Conservation (phyloP, 2,888 invertebrate species). For the Choristoneura rosaceana region DNA sequence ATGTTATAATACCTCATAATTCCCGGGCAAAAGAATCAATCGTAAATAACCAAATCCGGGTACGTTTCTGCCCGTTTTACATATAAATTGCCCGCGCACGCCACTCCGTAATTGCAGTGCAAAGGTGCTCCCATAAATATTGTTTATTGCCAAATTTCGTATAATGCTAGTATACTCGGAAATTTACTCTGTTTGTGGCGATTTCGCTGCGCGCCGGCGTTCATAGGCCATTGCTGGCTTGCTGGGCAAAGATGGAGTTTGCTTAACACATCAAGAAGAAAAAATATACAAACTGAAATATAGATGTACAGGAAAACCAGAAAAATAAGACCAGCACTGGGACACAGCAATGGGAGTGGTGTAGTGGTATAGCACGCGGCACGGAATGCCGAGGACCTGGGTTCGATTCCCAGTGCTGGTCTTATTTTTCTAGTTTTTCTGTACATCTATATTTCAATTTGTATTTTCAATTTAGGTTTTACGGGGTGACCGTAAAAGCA, state of each 20-base stretch:
- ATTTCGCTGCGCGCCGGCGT: constrained; percentile 6
- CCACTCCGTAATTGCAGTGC: constrained; percentile 39
- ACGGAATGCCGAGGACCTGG: too few relatives aligned
- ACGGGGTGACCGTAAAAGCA: too few relatives aligned
- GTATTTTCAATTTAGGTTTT: too few relatives aligned
- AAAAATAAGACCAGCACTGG: too few relatives aligned
- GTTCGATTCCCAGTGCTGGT: too few relatives aligned
- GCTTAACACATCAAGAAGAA: not conserved
- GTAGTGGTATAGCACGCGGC: too few relatives aligned
- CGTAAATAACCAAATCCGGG: constrained; percentile 39
- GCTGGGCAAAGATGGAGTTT: not conserved
- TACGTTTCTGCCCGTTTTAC: constrained; percentile 35
- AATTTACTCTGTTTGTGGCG: constrained; percentile 38
- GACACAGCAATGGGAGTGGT: too few relatives aligned
- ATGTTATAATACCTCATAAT: constrained; percentile 2
- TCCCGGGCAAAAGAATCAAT: constrained; percentile 35
- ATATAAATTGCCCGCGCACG: constrained; percentile 39
- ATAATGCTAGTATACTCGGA: constrained; percentile 37
- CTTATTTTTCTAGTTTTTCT: too few relatives aligned
- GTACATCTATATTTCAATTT: too few relatives aligned
- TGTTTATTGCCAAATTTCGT: constrained; percentile 42
- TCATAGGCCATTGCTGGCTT: not conserved
- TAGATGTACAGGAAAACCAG: too few relatives aligned
- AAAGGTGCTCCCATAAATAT: constrained; percentile 41
- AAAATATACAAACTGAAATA: too few relatives aligned